Base-by-base conservation (phyloP, 2,797 vertebrate species). In the Vireo griseus region DNA sequence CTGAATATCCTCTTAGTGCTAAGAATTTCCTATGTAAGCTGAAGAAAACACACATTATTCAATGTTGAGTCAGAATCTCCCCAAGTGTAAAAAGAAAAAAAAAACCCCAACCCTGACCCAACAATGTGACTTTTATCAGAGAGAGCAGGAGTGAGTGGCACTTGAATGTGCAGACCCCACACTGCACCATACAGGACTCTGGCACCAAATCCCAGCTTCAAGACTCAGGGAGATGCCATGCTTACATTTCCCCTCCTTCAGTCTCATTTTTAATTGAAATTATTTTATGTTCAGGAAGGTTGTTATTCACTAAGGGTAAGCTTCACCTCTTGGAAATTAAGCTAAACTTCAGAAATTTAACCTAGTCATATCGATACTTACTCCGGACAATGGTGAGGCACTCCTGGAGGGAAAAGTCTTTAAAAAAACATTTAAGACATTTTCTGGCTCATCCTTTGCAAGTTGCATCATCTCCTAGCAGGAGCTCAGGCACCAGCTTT, bases 51-150 rank as follows among this genome's bases (percentile, higher is more conserved):
- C 24, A 44, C 54, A 12, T 69, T 67, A 66, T 16, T 57, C 12
- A 65, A 19, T 2, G 8, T n/a, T 52, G 85, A 83, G 3, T 61
- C 31, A 77, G 37, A 75, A 50, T n/a, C 42, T 55, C 44, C 37
- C 13, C 44, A 45, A 82, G 26, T 18, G 37, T 3, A 9, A 58
- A 24, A 51, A 55, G 3, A 67, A n/a, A 37, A 40, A 40, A 19
- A 45, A 67, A 31, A 6, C 0, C 0, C 3, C 16, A 67, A 7
- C 7, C 20, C 21, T 31, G 21, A 82, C 16, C 21, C 19, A 35
- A 35, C 39, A 88, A 2, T 0, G 5, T 20, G 24, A 17, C 47
- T 82, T 82, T 58, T 40, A 42, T 11, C 15, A 84, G 57, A 68
- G 12, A 78, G 33, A 44, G 16, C 28, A 28, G 35, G 9, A 55